Percentiles rank a stretch among this genome's conserved stretches.
Evolutionary conservation across 2,113 vertebrate species (phyloP).

Genomic region (Forbesichthys papilliferus): DNA sequence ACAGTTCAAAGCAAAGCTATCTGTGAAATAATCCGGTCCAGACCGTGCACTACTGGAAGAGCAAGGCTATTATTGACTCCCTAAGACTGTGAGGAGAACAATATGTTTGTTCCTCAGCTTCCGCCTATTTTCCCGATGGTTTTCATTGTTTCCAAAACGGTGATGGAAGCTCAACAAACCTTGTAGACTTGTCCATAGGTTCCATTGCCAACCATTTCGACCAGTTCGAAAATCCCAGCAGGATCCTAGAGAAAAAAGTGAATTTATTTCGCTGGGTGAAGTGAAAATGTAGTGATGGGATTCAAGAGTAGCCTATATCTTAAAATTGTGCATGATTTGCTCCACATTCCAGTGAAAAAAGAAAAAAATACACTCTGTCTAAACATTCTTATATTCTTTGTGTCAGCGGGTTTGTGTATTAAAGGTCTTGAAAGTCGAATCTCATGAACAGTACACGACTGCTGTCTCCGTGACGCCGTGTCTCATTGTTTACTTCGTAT

Average conservation of each 20-base stretch:
- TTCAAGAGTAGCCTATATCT: too few species aligned
- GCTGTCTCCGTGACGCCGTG: slow-evolving; percentile 27
- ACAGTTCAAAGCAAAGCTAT: slow-evolving; percentile 24
- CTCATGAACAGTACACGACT: slow-evolving; percentile 28
- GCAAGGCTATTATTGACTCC: slow-evolving; percentile 16
- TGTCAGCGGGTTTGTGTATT: too few species aligned
- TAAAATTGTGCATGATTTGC: slow-evolving; percentile 53
- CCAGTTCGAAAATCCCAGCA: slow-evolving; percentile 88
- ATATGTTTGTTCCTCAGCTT: slow-evolving; percentile 53
- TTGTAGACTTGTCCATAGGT: slow-evolving; percentile 92
- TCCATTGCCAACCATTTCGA: slow-evolving; percentile 89
- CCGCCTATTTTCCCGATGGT: slow-evolving; percentile 27
- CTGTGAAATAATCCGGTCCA: slow-evolving; percentile 52
- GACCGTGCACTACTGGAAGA: slow-evolving; percentile 23
- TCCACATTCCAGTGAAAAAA: slow-evolving; percentile 58
- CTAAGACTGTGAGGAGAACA: slow-evolving; percentile 20
- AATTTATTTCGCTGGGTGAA: background rate
- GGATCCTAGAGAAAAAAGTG: slow-evolving; percentile 76
- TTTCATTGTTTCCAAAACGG: slow-evolving; percentile 7
- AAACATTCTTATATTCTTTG: slow-evolving; percentile 7
- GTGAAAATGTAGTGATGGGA: background rate
- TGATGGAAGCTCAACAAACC: slow-evolving; percentile 75
- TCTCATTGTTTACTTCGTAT: slow-evolving; percentile 3
- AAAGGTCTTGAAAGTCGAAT: background rate
- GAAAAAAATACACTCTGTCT: slow-evolving; percentile 62